Percentiles rank a stretch among this genome's conserved stretches.
These are phyloP conservation scores for Portevinia maculata DNA, from an alignment of 2,888 invertebrate genomes.

Conservation along the genomic window DNA sequence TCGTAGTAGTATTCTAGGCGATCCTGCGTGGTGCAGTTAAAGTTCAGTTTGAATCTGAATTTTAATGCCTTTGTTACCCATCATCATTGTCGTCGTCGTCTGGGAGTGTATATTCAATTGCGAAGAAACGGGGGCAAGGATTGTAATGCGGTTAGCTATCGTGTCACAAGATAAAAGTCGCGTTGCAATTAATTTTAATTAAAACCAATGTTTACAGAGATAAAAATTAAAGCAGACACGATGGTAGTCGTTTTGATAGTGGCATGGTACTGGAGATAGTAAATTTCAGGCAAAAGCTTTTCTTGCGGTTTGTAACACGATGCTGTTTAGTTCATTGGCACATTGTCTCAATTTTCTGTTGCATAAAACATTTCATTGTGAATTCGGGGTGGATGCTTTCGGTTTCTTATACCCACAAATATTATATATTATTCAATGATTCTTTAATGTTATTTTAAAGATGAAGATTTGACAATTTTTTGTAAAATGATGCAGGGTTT, in stretches of 20 bases:
- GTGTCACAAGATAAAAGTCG: conserved; percentile 66
- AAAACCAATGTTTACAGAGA: conserved; percentile 67
- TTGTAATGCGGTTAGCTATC: conserved; percentile 70
- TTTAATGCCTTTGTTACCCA: conserved; percentile 44
- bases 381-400: too few relatives aligned
- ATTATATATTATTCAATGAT: too few relatives aligned
- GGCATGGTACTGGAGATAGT: conserved; percentile 19
- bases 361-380: background rate
- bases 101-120: conserved; percentile 42
- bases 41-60: conserved; percentile 63
- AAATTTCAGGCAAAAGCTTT: conserved; percentile 76
- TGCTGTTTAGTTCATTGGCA: conserved; percentile 43
- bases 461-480: too few relatives aligned
- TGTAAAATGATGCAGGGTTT: too few relatives aligned
- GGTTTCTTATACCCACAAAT: too few relatives aligned
- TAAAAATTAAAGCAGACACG: conserved; percentile 57
- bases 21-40: conserved; percentile 64
- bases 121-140: conserved; percentile 54
- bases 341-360: conserved; percentile 50
- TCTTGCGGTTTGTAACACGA: conserved; percentile 45
- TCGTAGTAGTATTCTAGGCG: conserved; percentile 20
- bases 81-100: conserved; percentile 22
- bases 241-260: conserved; percentile 63
- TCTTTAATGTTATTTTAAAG: too few relatives aligned
- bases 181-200: conserved; percentile 72